Conservation (phyloP, 2,113 vertebrate species). For the Phylloscopus trochilus region DNA sequence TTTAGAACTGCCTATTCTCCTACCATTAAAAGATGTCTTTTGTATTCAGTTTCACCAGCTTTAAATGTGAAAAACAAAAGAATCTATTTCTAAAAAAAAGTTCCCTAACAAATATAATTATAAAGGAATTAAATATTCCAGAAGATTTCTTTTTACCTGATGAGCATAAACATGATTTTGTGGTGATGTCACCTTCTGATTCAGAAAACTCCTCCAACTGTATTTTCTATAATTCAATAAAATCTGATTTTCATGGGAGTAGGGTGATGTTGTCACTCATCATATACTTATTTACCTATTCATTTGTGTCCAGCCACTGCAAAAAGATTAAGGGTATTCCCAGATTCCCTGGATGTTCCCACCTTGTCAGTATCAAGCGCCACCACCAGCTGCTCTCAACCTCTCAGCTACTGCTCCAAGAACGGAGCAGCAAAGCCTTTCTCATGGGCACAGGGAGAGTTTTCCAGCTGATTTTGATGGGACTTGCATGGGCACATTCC, state of each 20-base stretch:
- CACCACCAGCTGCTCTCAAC: not conserved
- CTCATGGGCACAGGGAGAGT: not conserved
- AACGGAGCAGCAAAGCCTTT: not conserved
- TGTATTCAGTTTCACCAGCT: constrained; percentile 13
- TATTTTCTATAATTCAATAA: not conserved
- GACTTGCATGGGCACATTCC: not conserved
- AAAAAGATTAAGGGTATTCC: not conserved
- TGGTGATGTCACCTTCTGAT: not conserved
- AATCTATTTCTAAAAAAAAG: constrained; percentile 8
- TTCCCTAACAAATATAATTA: constrained; percentile 16
- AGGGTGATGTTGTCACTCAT: not conserved
- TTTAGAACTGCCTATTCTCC: constrained; percentile 21
- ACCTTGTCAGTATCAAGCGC: fast-evolving
- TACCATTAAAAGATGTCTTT: constrained; percentile 10
- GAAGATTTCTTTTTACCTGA: not conserved
- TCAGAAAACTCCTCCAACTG: not conserved
- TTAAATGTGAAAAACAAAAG: constrained; percentile 34
- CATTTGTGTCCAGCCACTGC: not conserved
- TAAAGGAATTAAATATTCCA: constrained; percentile 2
- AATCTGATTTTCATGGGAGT: not conserved
- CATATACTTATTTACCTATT: not conserved
- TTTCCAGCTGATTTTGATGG: not conserved
- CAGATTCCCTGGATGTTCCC: not conserved
- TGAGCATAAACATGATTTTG: not conserved
- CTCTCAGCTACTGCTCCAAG: not conserved